Conservation (phyloP, 2,797 vertebrate genomes). For the Sebastiscus tertius region DNA sequence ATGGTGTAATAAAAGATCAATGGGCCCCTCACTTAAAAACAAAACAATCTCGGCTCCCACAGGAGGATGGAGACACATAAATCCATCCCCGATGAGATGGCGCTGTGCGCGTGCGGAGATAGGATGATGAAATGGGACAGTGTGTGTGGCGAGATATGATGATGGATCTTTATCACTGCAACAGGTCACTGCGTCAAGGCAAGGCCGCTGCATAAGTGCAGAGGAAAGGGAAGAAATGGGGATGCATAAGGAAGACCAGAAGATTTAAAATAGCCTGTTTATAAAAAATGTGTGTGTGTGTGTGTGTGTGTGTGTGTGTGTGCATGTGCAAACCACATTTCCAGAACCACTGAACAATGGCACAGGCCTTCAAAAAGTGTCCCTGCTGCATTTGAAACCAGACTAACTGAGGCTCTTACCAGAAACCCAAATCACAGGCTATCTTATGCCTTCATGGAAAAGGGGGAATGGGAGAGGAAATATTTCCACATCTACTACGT, state of each 20-base stretch:
- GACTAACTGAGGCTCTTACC: constrained; percentile 45
- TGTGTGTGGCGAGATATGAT: constrained; percentile 49
- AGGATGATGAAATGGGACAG: constrained; percentile 59
- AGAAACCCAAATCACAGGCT: constrained; percentile 74
- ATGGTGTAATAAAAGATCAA: constrained; percentile 83
- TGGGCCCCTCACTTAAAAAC: constrained; percentile 76
- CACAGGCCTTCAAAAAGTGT: constrained; percentile 61
- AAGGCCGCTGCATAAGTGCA: constrained; percentile 9
- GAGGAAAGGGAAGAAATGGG: neutral
- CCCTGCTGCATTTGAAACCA: constrained; percentile 58
- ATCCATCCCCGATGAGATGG: constrained; percentile 66
- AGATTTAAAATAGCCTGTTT: constrained; percentile 38
- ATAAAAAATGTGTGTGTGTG: constrained; percentile 28
- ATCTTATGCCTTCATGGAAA: constrained; percentile 68
- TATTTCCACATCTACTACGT: constrained; percentile 48
- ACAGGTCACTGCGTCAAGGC: constrained; percentile 45
- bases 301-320: constrained; percentile 15
- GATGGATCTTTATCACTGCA: constrained; percentile 64
- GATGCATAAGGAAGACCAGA: neutral
- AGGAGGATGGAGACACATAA: constrained; percentile 66
- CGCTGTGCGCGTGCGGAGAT: constrained; percentile 33
- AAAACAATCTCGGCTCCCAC: constrained; percentile 73
- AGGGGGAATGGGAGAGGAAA: constrained; percentile 19
- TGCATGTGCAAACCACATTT: constrained; percentile 67
- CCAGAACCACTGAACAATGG: constrained; percentile 71